Evolutionary conservation across 2,113 vertebrate genomes (phyloP).

Genomic region (Anhinga rufa): DNA sequence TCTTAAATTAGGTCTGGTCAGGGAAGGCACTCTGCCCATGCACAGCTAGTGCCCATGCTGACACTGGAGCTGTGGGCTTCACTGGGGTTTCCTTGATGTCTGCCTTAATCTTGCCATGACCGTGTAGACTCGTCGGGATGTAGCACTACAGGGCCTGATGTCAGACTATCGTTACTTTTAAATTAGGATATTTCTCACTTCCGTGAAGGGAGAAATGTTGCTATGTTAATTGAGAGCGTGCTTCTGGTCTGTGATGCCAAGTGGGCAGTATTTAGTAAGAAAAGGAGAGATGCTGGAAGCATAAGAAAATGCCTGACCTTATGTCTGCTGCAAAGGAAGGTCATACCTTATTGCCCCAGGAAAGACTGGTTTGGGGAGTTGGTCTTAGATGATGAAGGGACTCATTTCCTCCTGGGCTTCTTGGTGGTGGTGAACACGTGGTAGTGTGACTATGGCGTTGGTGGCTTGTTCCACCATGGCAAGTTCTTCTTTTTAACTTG

Average conservation of each 20-base stretch:
- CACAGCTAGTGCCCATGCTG: background rate
- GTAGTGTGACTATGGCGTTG: background rate
- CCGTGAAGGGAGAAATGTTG: background rate
- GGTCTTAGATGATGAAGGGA: background rate
- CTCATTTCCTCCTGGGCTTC: background rate
- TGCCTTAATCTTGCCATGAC: background rate
- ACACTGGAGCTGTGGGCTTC: background rate
- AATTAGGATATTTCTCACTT: background rate
- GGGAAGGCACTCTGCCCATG: background rate
- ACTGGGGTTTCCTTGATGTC: background rate
- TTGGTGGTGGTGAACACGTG: background rate
- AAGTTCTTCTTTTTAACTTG: background rate
- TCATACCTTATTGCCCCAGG: background rate
- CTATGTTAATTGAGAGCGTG: background rate
- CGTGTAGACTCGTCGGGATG: fast-evolving
- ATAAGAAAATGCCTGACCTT: background rate
- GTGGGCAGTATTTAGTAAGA: background rate
- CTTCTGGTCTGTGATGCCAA: background rate
- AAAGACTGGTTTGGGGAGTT: background rate
- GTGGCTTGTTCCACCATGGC: background rate
- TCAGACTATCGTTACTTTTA: background rate
- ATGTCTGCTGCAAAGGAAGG: background rate
- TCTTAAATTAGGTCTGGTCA: background rate
- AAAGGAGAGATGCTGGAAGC: background rate
- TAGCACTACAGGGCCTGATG: background rate